These are phyloP conservation scores for Nephrotoma guestfalica DNA, from an alignment of 2,888 invertebrate genomes.

Conservation along the genomic window DNA sequence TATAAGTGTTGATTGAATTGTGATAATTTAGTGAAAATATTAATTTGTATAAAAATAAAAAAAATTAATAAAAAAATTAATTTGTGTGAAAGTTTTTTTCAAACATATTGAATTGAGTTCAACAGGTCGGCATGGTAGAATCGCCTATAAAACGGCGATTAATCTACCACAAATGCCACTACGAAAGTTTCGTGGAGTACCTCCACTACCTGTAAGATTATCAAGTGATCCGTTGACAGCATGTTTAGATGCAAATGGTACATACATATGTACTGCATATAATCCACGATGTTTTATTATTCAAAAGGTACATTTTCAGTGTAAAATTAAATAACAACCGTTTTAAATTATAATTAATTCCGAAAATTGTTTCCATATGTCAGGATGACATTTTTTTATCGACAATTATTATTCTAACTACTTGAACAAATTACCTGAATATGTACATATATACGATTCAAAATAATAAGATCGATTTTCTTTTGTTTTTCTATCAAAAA, in stretches of 20 bases:
- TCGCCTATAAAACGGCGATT: slow-evolving; percentile 1
- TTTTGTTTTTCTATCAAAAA: background rate
- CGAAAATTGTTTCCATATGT: background rate
- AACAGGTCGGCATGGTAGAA: slow-evolving; percentile 5
- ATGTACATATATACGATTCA: background rate
- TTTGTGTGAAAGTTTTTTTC: background rate
- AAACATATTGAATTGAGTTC: background rate
- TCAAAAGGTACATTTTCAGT: slow-evolving; percentile 37
- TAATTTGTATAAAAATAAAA: background rate
- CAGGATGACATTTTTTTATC: background rate
- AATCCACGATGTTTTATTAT: slow-evolving; percentile 48
- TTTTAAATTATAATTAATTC: background rate
- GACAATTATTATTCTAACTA: background rate
- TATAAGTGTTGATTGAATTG: background rate
- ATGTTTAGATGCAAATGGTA: slow-evolving; percentile 39
- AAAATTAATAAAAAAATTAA: background rate
- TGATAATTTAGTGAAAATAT: background rate
- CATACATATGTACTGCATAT: slow-evolving; percentile 46
- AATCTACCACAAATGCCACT: background rate
- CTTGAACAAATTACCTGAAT: background rate
- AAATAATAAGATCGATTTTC: background rate
- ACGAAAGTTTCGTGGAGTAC: background rate
- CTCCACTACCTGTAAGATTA: background rate
- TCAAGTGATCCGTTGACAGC: slow-evolving; percentile 11
- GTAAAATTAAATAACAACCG: background rate